Percentiles rank a stretch among this genome's conserved stretches.
These are phyloP conservation scores for Marisa cornuarietis DNA, from an alignment of 1,140 invertebrate species.

Conservation along the genomic window DNA sequence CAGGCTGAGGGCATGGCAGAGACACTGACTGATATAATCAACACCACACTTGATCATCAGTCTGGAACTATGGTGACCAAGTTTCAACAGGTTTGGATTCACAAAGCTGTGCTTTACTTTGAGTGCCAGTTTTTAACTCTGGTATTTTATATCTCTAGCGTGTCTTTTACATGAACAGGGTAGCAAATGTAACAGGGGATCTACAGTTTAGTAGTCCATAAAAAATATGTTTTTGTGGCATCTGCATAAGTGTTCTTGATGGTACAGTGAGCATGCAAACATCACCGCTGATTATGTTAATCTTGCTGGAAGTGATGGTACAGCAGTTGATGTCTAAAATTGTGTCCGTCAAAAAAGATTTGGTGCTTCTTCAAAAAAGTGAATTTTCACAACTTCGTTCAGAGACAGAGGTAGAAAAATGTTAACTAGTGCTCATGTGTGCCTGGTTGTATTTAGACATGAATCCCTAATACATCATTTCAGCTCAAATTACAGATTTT, in stretches of 20 bases:
- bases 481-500: too few relatives aligned
- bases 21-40: constrained; percentile 51
- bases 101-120: neutral
- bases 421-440: neutral
- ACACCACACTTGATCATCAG: constrained; percentile 52
- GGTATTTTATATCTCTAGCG: neutral
- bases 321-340: constrained; percentile 64
- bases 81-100: constrained; percentile 50
- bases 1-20: constrained; percentile 58
- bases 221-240: neutral
- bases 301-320: constrained; percentile 59
- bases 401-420: constrained; percentile 60
- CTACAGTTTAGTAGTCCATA: neutral
- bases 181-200: neutral
- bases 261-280: too few relatives aligned
- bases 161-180: neutral
- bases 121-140: neutral
- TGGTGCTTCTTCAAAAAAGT: constrained; percentile 66
- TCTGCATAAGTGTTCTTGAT: neutral
- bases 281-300: too few relatives aligned
- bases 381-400: constrained; percentile 64
- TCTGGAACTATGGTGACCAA: constrained; percentile 58
- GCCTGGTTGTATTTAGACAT: neutral
- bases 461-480: too few relatives aligned
- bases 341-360: constrained; percentile 63